These are phyloP conservation scores for Hirtodrosophila duncani DNA, from an alignment of 2,888 invertebrate genomes.

Conservation along the genomic window DNA sequence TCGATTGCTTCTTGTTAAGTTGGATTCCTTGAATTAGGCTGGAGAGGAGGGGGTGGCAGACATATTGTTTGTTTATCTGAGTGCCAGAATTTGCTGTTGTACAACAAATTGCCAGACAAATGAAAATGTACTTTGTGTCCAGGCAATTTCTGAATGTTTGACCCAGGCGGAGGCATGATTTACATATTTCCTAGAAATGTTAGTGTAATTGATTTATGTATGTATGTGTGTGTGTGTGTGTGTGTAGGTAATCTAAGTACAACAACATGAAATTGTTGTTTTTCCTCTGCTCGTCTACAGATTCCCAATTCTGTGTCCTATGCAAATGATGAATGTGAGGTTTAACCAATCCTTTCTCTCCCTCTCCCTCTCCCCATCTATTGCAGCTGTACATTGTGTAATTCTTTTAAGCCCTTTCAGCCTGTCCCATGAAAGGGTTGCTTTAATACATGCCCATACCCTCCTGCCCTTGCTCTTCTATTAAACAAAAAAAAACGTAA, in stretches of 20 bases:
- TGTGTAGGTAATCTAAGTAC: conserved; percentile 15
- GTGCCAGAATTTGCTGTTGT: conserved; percentile 49
- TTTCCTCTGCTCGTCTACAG: conserved; percentile 27
- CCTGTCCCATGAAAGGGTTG: neutral
- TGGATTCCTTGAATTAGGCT: conserved; percentile 18
- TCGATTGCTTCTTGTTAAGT: conserved; percentile 24
- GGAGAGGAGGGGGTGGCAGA: neutral
- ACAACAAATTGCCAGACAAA: conserved; percentile 40
- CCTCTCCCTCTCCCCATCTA: conserved; percentile 18
- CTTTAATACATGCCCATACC: too few species aligned
- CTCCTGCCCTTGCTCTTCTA: too few species aligned
- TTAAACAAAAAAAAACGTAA: conserved; percentile 19
- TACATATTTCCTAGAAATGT: conserved; percentile 26
- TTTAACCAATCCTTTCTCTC: conserved; percentile 14
- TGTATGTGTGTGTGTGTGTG: conserved; percentile 16
- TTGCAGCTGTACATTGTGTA: too few species aligned
- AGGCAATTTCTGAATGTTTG: neutral
- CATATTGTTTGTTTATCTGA: conserved; percentile 45
- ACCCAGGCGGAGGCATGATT: neutral
- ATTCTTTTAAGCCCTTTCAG: conserved; percentile 32
- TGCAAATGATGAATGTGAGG: conserved; percentile 62
- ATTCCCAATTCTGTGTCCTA: conserved; percentile 26
- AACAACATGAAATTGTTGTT: conserved; percentile 16
- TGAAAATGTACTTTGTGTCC: conserved; percentile 29
- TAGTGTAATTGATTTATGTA: conserved; percentile 46